phyloP scores from a whole-genome alignment of 2,113 vertebrate genomes.

The Protobothrops mucrosquamatus region DNA sequence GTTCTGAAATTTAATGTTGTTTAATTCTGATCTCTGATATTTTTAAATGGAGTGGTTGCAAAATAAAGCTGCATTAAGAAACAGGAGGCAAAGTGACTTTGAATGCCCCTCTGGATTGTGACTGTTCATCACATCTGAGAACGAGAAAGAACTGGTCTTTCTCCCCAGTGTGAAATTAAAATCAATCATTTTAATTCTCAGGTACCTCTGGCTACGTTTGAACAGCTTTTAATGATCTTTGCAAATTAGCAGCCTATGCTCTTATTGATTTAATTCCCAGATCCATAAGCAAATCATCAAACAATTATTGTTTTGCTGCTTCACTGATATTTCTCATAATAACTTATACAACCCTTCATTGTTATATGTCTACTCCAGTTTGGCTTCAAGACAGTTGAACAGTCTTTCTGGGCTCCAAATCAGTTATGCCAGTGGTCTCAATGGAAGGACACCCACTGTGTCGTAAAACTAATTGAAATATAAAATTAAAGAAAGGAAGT shows the following conservation, averaged over 20 bases:
- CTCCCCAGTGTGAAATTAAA: background rate
- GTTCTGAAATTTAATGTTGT: background rate
- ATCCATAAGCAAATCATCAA: background rate
- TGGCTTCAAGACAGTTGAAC: background rate
- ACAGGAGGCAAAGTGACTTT: background rate
- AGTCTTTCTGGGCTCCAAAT: background rate
- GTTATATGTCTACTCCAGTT: background rate
- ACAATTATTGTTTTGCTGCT: background rate
- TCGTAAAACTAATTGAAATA: background rate
- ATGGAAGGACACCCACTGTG: background rate
- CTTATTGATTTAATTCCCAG: background rate
- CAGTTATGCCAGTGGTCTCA: background rate
- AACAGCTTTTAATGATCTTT: background rate
- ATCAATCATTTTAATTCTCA: background rate
- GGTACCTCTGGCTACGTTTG: background rate
- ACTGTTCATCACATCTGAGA: background rate
- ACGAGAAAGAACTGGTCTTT: background rate
- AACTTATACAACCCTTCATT: background rate
- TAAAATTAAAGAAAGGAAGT: background rate
- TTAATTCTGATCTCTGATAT: background rate
- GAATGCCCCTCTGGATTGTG: background rate
- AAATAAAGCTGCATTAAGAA: background rate
- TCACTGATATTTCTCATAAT: background rate
- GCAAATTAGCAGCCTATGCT: background rate
- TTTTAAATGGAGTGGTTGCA: background rate